Evolutionary conservation across 2,113 vertebrate genomes (phyloP), one percentile per base, ranked within the genome.

Genomic region (Cochlearius cochlearius): DNA sequence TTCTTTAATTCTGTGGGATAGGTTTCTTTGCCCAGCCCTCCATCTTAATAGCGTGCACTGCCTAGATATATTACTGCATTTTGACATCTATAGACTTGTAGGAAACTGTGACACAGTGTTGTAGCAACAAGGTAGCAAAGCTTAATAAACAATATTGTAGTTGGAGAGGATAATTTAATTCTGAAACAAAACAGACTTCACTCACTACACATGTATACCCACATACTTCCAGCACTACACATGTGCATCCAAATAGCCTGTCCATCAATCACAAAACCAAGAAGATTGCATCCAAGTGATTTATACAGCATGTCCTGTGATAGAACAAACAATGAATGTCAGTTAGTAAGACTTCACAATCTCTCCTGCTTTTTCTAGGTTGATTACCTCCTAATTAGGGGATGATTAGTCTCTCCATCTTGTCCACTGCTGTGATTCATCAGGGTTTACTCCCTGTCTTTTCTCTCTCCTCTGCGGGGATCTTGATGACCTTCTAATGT

Each of bases 381-480:
- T 55, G 26, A 3, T 56, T 71, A 12, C 30, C 66, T 12, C 32
- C 32, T 58, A 49, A 41, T 69, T 56, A 82, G 30, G 11, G 5
- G 12, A 4, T 29, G 29, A 41, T 73, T 45, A 68, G 5, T 76
- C 5, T 67, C 47, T 36, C n/a, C n/a, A 26, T 56, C 29, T 16
- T 30, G 23, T n/a, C 11, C 19, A 17, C n/a, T 75, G 17, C 41
- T 63, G 13, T 39, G 29, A 60, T 30, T 34, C 23, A 49, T 21
- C 34, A 60, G n/a, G 18, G 17, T 38, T 62, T 38, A 62, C 10
- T 25, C 25, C 32, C 29, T 56, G 10, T 5, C 45, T 62, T 32
- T 64, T 22, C 13, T 17, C 4, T 25, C 14, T 5, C 3, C 14
- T 75, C 8, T 5, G 0, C 15, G 0, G 5, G 13, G 18, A 39